Evolutionary conservation across 2,888 invertebrate species (phyloP), one percentile per base, ranked within the genome.

Genomic region (Synanthedon tipuliformis): DNA sequence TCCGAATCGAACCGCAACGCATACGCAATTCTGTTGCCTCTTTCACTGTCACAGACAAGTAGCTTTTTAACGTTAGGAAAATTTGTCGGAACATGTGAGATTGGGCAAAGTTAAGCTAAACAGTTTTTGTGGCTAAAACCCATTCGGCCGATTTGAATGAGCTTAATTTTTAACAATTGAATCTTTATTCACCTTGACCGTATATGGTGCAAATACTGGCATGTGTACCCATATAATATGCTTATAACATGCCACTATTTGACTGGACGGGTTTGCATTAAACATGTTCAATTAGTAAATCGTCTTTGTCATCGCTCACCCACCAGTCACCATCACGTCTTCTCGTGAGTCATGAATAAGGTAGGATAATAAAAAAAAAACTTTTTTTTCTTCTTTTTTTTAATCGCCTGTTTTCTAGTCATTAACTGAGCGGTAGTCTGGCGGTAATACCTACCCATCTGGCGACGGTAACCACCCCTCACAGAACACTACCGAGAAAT

Each of bases 1-100:
- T 62, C 69, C 60, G 71, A 80, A 71, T 75, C 72, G 65, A 76
- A 80, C 81, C 82, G 69, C 79, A 75, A 65, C 66, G 74, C 59
- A 64, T 59, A 63, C 64, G 48, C 57, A 58, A 57, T 57, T 56
- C 61, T 61, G 58, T 59, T 34, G 34, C 34, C 34, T 34, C 34
- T 34, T 34, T 34, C 10, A 3, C 34, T 34, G 34, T 34, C 34
- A 34, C 10, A 34, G 34, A 34, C 34, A 34, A 34, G 34, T 8
- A 34, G 34, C 2, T 10, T 10, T 3, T 34, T 34, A 34, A 34
- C 34, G 34, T 34, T 34, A 34, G 34, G 34, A 34, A 34, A 34
- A 34, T 34, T 23, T 34, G 10, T 34, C 34, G 34, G 23, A 34
- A 34, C 34, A 34, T 34, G 34, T 34, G 34, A 34, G 34, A 10